Evolutionary conservation across 2,113 vertebrate species (phyloP), one percentile per base, ranked within the genome.

Genomic region (Hypocryptadius cinnamomeus): DNA sequence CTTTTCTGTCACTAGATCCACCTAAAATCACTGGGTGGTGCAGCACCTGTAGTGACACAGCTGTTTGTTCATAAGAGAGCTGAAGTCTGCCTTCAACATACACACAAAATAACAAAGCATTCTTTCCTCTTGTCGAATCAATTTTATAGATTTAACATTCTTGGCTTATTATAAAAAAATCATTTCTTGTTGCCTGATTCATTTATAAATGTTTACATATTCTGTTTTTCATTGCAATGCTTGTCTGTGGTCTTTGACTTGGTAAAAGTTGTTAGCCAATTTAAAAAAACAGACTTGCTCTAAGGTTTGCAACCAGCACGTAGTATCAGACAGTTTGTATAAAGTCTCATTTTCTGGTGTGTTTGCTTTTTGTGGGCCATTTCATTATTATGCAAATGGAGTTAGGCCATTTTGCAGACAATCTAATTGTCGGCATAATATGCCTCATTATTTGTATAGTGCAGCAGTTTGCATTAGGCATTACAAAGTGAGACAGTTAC

Each of bases 371-470:
- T 91, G 78, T 89, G 47, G 54, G 64, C 71, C 14, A n/a, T 82
- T 89, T 94, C 54, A 91, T 93, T 92, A 89, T 50, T 68, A 91
- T 94, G 78, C 70, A 92, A 94, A 95, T 78, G 12, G 66, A 89
- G 84, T 40, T 51, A 47, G 66, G 56, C 27, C 54, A 83, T 91
- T 93, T 91, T 93, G 74, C 87, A 91, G 78, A 33, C 80, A 93
- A 66, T 70, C 23, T 94, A 93, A 91, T 91, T 85, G 89, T 70
- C 85, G 66, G 70, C 54, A 79, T 92, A 95, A 79, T 89, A 83
- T 6, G 31, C 35, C 85, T 89, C 81, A 13, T 89, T 91, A 85
- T 92, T 95, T 89, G 47, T 40, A 53, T 42, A 57, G 73, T 19
- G 42, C 25, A 31, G 72, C 65, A 72, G 51, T 93, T 87, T 76